Percentiles rank a stretch among this genome's conserved stretches.
Conservation (phyloP, 1,140 invertebrate genomes). For the Neodiprion pinetum region DNA sequence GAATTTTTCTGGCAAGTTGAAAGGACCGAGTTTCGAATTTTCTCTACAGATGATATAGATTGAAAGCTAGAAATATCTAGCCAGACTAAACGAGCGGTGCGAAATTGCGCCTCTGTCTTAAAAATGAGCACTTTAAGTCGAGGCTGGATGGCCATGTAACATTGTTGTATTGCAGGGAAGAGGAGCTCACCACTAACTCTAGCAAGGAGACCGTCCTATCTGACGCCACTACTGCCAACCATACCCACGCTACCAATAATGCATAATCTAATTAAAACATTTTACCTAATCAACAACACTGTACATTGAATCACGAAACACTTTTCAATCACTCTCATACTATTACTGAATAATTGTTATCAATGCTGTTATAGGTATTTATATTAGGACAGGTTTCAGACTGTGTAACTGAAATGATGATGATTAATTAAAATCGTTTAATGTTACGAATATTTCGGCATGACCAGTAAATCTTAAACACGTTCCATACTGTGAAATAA, state of each 20-base stretch:
- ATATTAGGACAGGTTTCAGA: slow-evolving; percentile 11
- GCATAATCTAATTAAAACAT: slow-evolving; percentile 31
- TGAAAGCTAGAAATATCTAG: too few species aligned
- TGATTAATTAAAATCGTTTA: not conserved
- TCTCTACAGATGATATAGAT: too few species aligned
- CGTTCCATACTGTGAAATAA: slow-evolving; percentile 42
- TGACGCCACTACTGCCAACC: slow-evolving; percentile 56
- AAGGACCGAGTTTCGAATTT: too few species aligned
- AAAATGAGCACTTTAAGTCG: slow-evolving; percentile 16
- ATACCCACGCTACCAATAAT: slow-evolving; percentile 50
- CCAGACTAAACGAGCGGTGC: too few species aligned
- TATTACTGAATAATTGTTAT: slow-evolving; percentile 17
- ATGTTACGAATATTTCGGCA: slow-evolving; percentile 47
- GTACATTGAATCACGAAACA: slow-evolving; percentile 17
- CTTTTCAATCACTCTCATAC: slow-evolving; percentile 10
- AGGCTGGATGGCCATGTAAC: slow-evolving; percentile 54
- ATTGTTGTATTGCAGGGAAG: slow-evolving; percentile 60
- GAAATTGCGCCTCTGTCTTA: not conserved
- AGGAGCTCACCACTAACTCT: slow-evolving; percentile 59
- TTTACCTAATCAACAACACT: slow-evolving; percentile 8
- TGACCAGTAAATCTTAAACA: slow-evolving; percentile 36
- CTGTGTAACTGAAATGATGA: not conserved
- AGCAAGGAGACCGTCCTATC: slow-evolving; percentile 60
- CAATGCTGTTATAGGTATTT: slow-evolving; percentile 9
- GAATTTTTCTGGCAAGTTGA: too few species aligned